Percentiles rank a stretch among this genome's conserved stretches.
Evolutionary conservation across 1,140 invertebrate genomes (phyloP).

Genomic region (Cydia fagiglandana): DNA sequence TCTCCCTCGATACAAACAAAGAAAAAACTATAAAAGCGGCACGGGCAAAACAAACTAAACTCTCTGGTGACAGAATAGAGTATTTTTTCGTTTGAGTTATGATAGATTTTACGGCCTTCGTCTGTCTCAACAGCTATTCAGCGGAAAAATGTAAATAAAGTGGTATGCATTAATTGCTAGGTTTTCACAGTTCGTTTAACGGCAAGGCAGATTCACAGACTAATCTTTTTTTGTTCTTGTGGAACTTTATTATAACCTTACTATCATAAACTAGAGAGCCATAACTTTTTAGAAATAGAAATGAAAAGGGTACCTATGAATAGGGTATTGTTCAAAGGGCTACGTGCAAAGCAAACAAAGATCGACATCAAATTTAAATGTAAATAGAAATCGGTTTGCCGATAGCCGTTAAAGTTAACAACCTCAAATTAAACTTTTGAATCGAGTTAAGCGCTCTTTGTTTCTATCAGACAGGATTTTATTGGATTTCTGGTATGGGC

Average conservation of each 20-base stretch:
- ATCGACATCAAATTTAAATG: not conserved
- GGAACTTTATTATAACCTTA: conserved; percentile 23
- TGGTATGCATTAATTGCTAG: conserved; percentile 61
- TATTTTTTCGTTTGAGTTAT: conserved; percentile 34
- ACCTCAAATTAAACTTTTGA: conserved; percentile 44
- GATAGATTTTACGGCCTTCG: conserved; percentile 37
- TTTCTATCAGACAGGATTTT: conserved; percentile 40
- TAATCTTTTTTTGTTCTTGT: conserved; percentile 36
- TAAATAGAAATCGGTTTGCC: not conserved
- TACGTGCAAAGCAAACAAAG: not conserved
- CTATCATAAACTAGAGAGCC: too few species aligned
- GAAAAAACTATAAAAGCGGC: conserved; percentile 38
- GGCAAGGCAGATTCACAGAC: conserved; percentile 35
- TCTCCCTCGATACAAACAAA: conserved; percentile 45
- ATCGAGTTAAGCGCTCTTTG: conserved; percentile 41
- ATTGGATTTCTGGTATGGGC: conserved; percentile 38
- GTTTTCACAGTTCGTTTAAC: conserved; percentile 60
- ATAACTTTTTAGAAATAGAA: not conserved
- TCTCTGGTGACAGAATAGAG: conserved; percentile 35
- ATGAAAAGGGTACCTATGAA: conserved; percentile 14
- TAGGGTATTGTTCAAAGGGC: conserved; percentile 32
- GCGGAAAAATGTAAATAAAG: conserved; percentile 60
- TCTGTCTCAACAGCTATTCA: conserved; percentile 36
- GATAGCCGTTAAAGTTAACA: conserved; percentile 35
- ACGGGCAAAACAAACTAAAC: conserved; percentile 36